Evolutionary conservation across 2,797 vertebrate species (phyloP).

Genomic region (Acropternis orthonyx): DNA sequence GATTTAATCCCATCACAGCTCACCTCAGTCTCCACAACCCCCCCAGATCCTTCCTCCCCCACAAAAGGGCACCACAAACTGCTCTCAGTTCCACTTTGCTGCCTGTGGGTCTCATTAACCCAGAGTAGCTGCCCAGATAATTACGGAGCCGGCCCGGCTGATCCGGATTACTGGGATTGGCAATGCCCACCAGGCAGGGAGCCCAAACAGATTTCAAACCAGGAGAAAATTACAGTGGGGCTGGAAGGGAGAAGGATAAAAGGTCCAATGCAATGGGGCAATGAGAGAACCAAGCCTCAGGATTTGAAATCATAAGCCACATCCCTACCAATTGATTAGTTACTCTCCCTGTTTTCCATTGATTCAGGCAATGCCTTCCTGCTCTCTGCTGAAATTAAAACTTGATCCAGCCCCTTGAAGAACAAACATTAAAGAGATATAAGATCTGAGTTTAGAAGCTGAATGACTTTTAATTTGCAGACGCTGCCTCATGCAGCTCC

Average conservation of each 20-base stretch:
- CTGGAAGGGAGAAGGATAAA: not conserved
- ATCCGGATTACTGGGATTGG: conserved; percentile 9
- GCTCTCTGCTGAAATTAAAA: not conserved
- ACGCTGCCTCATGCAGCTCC: not conserved
- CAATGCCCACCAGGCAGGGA: not conserved
- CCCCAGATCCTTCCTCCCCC: not conserved
- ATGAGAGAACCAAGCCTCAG: not conserved
- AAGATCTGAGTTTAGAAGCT: not conserved
- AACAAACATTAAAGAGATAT: not conserved
- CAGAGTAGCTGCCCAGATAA: not conserved
- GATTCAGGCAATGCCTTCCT: not conserved
- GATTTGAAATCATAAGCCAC: not conserved
- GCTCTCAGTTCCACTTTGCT: not conserved
- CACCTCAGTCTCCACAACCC: not conserved
- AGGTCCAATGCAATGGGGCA: not conserved
- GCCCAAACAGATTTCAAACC: not conserved
- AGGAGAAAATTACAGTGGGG: not conserved
- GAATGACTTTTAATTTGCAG: not conserved
- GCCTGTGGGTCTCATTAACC: not conserved
- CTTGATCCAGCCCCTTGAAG: not conserved
- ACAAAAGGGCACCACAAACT: not conserved
- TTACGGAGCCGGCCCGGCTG: not conserved
- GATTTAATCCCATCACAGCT: not conserved
- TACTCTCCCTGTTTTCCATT: not conserved
- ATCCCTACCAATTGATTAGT: not conserved